A percentile compares a stretch with the other conserved stretches of the same genome.
These are phyloP conservation scores for Meriones unguiculatus DNA, from an alignment of 2,113 vertebrate genomes.

Conservation along the genomic window DNA sequence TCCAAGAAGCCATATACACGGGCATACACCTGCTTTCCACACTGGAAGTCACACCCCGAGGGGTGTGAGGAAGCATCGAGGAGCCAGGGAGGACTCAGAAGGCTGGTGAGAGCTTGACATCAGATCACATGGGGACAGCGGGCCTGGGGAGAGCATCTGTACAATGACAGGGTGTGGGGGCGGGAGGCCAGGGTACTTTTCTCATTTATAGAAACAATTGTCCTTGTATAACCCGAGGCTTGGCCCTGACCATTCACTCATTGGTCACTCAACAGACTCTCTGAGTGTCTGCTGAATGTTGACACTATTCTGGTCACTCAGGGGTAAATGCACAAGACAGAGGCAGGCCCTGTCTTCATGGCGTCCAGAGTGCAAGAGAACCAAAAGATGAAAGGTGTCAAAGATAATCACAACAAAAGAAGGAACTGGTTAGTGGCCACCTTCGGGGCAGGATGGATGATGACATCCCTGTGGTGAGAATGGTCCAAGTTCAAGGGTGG, in stretches of 20 bases:
- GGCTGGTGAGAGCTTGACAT: background rate
- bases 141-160: background rate
- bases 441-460: background rate
- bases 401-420: background rate
- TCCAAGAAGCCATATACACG: background rate
- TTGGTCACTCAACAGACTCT: background rate
- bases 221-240: background rate
- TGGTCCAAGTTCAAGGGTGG: background rate
- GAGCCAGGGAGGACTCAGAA: background rate
- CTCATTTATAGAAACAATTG: background rate
- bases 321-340: background rate
- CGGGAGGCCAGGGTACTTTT: background rate
- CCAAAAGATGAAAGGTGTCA: background rate
- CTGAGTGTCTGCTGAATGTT: fast-evolving
- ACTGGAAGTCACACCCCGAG: background rate
- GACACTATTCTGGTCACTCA: background rate
- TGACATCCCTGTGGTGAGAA: background rate
- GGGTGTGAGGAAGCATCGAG: background rate
- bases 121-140: background rate
- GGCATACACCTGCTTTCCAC: background rate
- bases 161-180: background rate
- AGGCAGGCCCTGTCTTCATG: background rate
- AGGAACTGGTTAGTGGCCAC: background rate
- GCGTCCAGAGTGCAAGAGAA: background rate
- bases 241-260: background rate